Evolutionary conservation across 2,888 invertebrate genomes (phyloP).

Genomic region (Acleris emargana): DNA sequence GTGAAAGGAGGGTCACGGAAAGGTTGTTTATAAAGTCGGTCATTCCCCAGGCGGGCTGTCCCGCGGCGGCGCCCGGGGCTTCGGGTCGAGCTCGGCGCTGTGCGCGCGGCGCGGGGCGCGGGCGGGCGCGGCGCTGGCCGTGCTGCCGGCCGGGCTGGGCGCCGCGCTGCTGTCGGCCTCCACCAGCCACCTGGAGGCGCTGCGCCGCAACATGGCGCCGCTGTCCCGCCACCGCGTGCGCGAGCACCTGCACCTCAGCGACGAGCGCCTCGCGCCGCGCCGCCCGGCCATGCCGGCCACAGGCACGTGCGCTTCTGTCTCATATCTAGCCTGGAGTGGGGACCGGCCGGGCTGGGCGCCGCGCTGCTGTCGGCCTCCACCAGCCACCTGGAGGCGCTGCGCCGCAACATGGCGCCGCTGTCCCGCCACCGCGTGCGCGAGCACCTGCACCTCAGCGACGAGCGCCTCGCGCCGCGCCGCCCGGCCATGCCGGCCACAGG

Average conservation of each 20-base stretch:
- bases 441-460: constrained; percentile 63
- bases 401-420: constrained; percentile 10
- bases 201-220: constrained; percentile 10
- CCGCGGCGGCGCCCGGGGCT: constrained; percentile 36
- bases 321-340: too few relatives aligned
- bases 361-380: constrained; percentile 28
- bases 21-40: too few relatives aligned
- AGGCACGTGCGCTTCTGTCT: too few relatives aligned
- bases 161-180: constrained; percentile 27
- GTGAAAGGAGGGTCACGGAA: too few relatives aligned
- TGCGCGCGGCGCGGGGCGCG: constrained; percentile 5
- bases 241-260: constrained; percentile 62
- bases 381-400: constrained; percentile 23
- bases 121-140: constrained; percentile 13
- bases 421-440: constrained; percentile 21
- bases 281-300: background rate
- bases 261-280: constrained; percentile 6
- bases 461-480: constrained; percentile 7
- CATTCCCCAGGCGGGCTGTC: too few relatives aligned
- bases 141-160: constrained; percentile 5
- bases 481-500: background rate
- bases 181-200: constrained; percentile 25
- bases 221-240: background rate
- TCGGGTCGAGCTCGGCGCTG: constrained; percentile 42
- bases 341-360: constrained; percentile 10